phyloP scores from a whole-genome alignment of 2,888 invertebrate genomes.

The Eretmocerus hayati region DNA sequence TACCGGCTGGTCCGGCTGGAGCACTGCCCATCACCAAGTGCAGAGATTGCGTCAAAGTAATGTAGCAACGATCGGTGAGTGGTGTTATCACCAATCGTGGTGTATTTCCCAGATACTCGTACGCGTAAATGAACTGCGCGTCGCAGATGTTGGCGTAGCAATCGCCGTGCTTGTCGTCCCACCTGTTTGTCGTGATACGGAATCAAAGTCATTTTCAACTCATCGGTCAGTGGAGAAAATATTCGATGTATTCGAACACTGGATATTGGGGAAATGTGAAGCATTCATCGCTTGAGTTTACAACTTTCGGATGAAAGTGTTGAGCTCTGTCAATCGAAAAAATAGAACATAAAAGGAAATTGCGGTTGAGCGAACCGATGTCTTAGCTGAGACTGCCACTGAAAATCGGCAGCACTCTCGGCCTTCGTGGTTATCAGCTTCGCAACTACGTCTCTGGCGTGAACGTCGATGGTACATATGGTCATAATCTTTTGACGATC shows the following conservation, averaged over 20 bases:
- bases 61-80: conserved; percentile 90
- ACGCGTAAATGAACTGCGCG: conserved; percentile 83
- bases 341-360: not conserved
- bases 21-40: conserved; percentile 96
- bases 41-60: conserved; percentile 85
- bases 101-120: conserved; percentile 92
- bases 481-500: conserved; percentile 96
- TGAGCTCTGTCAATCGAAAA: no score
- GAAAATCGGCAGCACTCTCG: conserved; percentile 71
- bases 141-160: conserved; percentile 94
- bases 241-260: no score
- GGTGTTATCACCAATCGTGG: conserved; percentile 92
- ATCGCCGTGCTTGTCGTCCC: conserved; percentile 73
- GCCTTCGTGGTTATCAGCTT: conserved; percentile 79
- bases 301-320: not conserved
- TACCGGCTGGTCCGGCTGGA: conserved; percentile 91
- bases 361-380: conserved; percentile 48
- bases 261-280: no score
- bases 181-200: conserved; percentile 47
- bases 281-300: not conserved
- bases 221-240: no score
- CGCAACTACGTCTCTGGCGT: conserved; percentile 86
- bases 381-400: conserved; percentile 87
- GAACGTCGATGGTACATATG: conserved; percentile 92
- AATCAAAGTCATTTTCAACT: no score